phyloP scores from a whole-genome alignment of 30 jellyfish, hydroid and myxozoan genomes.

The Clytia hemisphaerica region DNA sequence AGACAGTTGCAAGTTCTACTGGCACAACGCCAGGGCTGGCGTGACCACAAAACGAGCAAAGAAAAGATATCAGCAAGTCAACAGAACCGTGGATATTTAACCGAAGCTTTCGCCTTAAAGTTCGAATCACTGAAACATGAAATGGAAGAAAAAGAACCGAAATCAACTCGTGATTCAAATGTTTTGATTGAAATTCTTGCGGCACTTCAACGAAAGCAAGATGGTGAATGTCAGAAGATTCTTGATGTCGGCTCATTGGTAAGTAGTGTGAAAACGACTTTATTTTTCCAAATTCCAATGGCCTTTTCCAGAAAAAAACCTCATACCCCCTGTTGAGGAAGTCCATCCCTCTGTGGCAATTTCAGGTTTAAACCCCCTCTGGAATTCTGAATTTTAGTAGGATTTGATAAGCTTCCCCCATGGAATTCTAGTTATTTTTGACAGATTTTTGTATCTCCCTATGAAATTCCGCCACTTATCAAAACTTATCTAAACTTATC shows the following conservation, averaged over 20 bases:
- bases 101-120: slow-evolving; percentile 77
- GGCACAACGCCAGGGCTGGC: slow-evolving; percentile 84
- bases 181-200: slow-evolving; percentile 45
- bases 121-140: slow-evolving; percentile 57
- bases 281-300: background rate
- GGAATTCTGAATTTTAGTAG: too few relatives aligned
- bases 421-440: too few relatives aligned
- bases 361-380: too few relatives aligned
- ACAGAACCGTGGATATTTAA: slow-evolving; percentile 53
- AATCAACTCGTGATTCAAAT: slow-evolving; percentile 34
- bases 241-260: slow-evolving; percentile 31
- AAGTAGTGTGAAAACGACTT: too few relatives aligned
- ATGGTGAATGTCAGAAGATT: slow-evolving; percentile 41
- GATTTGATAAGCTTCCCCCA: too few relatives aligned
- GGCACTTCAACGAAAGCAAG: slow-evolving; percentile 62
- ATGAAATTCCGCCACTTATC: too few relatives aligned
- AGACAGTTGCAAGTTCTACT: slow-evolving; percentile 61
- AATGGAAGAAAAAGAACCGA: slow-evolving; percentile 6
- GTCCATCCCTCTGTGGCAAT: too few relatives aligned
- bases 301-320: too few relatives aligned
- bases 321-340: too few relatives aligned
- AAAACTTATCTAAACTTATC: too few relatives aligned
- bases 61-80: slow-evolving; percentile 18
- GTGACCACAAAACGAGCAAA: slow-evolving; percentile 17
- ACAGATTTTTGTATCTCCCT: too few relatives aligned